Percentiles rank a stretch among this genome's conserved stretches.
Evolutionary conservation across 2,888 invertebrate genomes (phyloP).

Genomic region (Xestia xanthographa): DNA sequence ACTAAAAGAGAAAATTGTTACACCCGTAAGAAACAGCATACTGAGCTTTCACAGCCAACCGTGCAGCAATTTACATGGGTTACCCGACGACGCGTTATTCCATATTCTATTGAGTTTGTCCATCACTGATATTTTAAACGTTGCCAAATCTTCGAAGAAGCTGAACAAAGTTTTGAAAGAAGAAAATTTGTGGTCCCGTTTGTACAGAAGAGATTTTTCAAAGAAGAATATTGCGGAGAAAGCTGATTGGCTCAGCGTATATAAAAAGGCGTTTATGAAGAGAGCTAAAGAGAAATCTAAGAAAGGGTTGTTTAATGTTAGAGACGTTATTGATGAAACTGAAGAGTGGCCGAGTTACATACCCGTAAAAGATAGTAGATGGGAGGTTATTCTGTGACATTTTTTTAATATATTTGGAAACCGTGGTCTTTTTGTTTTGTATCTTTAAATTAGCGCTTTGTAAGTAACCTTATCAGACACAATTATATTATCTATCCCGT

Average conservation of each 20-base stretch:
- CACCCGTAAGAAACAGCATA: constrained; percentile 71
- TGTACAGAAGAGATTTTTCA: constrained; percentile 74
- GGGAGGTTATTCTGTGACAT: constrained; percentile 71
- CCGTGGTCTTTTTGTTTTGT: neutral
- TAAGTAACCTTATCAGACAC: neutral
- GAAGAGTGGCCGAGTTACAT: constrained; percentile 61
- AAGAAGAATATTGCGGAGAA: constrained; percentile 57
- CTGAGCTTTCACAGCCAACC: constrained; percentile 68
- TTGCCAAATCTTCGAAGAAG: constrained; percentile 71
- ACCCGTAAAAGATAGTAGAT: constrained; percentile 63
- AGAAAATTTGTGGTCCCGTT: constrained; percentile 71
- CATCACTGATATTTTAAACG: constrained; percentile 69
- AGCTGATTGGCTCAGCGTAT: constrained; percentile 65
- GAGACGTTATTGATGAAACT: constrained; percentile 55
- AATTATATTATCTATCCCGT: neutral
- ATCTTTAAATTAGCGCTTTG: neutral
- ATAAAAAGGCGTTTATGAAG: constrained; percentile 67
- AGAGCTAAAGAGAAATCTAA: constrained; percentile 44
- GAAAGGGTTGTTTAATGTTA: neutral
- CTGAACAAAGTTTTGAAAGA: constrained; percentile 68
- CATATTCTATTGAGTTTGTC: constrained; percentile 70
- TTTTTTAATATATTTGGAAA: neutral
- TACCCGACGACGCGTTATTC: constrained; percentile 71
- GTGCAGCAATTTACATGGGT: constrained; percentile 68
- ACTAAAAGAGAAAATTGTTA: constrained; percentile 70